A percentile compares a stretch with the other conserved stretches of the same genome.
Evolutionary conservation across 2,113 vertebrate species (phyloP).

Genomic region (Nothobranchius furzeri): DNA sequence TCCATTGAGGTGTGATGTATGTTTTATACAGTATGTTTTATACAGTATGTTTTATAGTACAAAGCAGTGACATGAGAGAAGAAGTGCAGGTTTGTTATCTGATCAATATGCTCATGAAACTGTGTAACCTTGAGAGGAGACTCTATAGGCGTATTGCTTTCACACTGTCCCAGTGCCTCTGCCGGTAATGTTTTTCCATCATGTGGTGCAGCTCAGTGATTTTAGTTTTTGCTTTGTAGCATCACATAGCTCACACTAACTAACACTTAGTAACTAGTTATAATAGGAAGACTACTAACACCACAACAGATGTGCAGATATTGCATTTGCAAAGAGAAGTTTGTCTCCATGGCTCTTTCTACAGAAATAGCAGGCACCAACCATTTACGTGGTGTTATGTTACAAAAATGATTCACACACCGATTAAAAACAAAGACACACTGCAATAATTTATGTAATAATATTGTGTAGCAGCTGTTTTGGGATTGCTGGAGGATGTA

Average conservation of each 20-base stretch:
- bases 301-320: not conserved
- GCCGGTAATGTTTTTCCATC: not conserved
- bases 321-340: not conserved
- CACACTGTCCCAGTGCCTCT: not conserved
- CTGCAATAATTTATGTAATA: slow-evolving; percentile 7
- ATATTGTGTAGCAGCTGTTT: slow-evolving; percentile 19
- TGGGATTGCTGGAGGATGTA: slow-evolving; percentile 17
- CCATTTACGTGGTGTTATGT: not conserved
- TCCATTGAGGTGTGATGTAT: not conserved
- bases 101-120: not conserved
- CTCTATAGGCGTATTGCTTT: not conserved
- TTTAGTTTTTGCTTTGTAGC: not conserved
- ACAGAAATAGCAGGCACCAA: not conserved
- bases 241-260: not conserved
- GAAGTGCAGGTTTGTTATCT: not conserved
- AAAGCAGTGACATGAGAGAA: not conserved
- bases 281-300: not conserved
- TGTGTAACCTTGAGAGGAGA: not conserved
- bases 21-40: not conserved
- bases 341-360: too few relatives aligned
- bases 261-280: not conserved
- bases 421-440: slow-evolving; percentile 10
- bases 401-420: not conserved
- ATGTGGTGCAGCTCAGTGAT: too few relatives aligned
- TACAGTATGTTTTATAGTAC: not conserved